Conservation (phyloP, 2,113 vertebrate species). For the Ahaetulla prasina region DNA sequence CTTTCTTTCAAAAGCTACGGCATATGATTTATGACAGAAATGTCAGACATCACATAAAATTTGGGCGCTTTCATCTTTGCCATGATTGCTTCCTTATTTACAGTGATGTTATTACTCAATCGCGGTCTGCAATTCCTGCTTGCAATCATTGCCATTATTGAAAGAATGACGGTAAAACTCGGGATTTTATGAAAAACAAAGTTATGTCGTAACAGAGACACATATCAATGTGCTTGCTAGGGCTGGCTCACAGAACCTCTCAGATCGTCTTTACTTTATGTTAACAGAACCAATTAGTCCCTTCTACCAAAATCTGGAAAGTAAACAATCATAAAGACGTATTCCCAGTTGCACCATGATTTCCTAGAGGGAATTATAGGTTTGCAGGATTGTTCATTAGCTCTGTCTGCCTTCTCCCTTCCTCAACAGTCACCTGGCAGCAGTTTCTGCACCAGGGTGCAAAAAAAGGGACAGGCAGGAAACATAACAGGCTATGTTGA, state of each 20-base stretch:
- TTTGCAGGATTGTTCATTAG: background rate
- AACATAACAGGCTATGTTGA: background rate
- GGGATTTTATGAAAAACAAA: conserved; percentile 46
- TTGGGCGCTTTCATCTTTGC: conserved; percentile 71
- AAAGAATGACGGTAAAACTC: conserved; percentile 33
- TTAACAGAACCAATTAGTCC: background rate
- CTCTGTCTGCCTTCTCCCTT: background rate
- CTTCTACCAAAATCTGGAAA: background rate
- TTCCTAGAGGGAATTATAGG: background rate
- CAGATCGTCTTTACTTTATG: background rate
- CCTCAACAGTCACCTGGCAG: background rate
- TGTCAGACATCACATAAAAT: conserved; percentile 64
- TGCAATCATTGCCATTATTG: conserved; percentile 52
- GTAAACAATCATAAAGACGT: background rate
- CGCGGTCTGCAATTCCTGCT: conserved; percentile 36
- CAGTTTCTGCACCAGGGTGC: background rate
- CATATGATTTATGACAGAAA: conserved; percentile 46
- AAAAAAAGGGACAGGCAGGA: background rate
- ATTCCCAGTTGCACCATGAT: background rate
- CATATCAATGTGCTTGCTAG: background rate
- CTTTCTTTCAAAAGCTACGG: conserved; percentile 45
- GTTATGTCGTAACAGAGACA: background rate
- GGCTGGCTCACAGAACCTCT: background rate
- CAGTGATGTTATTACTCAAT: conserved; percentile 56
- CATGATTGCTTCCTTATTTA: conserved; percentile 47